A percentile compares a stretch with the other conserved stretches of the same genome.
phyloP scores from a whole-genome alignment of 2,797 vertebrate genomes.

The Scolopax rusticola region DNA sequence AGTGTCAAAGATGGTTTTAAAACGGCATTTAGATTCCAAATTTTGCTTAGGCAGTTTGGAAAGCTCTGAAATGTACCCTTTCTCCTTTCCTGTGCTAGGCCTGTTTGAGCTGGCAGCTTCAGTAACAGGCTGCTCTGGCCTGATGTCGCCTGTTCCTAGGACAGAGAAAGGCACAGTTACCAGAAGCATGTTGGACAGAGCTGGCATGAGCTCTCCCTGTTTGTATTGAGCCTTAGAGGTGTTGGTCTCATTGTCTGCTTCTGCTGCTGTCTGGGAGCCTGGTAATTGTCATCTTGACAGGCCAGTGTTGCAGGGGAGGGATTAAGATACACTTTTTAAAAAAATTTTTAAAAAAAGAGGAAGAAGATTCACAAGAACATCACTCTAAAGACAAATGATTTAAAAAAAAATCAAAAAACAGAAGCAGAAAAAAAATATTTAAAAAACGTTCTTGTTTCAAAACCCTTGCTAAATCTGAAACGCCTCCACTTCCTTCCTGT shows the following conservation, averaged over 20 bases:
- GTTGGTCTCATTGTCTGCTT: accelerated
- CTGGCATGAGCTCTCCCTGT: background rate
- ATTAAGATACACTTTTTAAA: background rate
- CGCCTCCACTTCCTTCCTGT: background rate
- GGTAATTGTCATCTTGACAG: background rate
- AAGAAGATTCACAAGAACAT: background rate
- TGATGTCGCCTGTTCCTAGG: background rate
- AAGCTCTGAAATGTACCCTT: background rate
- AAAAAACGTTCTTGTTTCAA: accelerated
- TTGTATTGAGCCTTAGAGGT: background rate
- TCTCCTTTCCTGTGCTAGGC: background rate
- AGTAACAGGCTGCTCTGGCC: background rate
- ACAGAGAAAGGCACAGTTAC: background rate
- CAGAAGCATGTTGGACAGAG: background rate
- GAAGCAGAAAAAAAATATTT: background rate
- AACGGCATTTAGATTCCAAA: background rate
- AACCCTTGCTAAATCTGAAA: background rate
- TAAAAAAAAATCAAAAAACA: background rate
- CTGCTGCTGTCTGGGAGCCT: background rate
- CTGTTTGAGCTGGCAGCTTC: background rate
- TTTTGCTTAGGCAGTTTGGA: background rate
- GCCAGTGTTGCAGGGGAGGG: background rate
- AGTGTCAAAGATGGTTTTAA: background rate
- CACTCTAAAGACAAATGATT: background rate
- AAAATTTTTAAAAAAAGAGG: background rate